Evolutionary conservation across 2,797 vertebrate species (phyloP).

Genomic region (Cyclopterus lumpus): DNA sequence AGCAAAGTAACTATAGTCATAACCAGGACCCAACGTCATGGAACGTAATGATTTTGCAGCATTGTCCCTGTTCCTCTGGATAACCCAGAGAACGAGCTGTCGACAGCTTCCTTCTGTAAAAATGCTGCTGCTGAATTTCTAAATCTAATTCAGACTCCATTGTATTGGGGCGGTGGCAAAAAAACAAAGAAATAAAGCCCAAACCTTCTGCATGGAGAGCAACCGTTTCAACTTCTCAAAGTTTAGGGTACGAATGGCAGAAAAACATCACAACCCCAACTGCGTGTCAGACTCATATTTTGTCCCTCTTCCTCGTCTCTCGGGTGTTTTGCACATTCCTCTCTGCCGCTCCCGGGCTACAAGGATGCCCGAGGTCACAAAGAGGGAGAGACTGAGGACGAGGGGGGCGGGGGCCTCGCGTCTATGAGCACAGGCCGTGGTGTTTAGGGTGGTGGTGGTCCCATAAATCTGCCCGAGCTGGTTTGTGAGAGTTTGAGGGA

Average conservation of each 20-base stretch:
- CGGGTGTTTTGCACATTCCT: conserved; percentile 70
- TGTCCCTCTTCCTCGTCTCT: conserved; percentile 30
- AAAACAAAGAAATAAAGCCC: not conserved
- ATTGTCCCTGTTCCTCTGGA: not conserved
- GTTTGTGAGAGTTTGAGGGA: conserved; percentile 64
- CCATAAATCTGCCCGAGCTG: conserved; percentile 66
- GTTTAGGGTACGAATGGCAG: conserved; percentile 26
- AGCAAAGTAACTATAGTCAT: too few relatives aligned
- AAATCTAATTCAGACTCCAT: not conserved
- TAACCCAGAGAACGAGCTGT: not conserved
- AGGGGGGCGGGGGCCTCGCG: conserved; percentile 20
- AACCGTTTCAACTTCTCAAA: not conserved
- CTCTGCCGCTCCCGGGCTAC: conserved; percentile 58
- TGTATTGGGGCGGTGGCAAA: not conserved
- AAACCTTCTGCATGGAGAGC: not conserved
- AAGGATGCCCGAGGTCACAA: conserved; percentile 55
- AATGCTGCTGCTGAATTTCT: not conserved
- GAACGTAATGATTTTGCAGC: not conserved
- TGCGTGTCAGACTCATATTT: conserved; percentile 42
- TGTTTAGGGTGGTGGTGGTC: conserved; percentile 21
- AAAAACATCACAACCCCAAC: conserved; percentile 35
- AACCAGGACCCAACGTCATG: not conserved
- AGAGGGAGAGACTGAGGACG: conserved; percentile 55
- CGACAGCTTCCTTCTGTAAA: not conserved
- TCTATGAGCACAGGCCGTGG: conserved; percentile 37